Percentiles rank a stretch among this genome's conserved stretches.
phyloP scores from a whole-genome alignment of 2,797 vertebrate species.

The Crax fasciolata region DNA sequence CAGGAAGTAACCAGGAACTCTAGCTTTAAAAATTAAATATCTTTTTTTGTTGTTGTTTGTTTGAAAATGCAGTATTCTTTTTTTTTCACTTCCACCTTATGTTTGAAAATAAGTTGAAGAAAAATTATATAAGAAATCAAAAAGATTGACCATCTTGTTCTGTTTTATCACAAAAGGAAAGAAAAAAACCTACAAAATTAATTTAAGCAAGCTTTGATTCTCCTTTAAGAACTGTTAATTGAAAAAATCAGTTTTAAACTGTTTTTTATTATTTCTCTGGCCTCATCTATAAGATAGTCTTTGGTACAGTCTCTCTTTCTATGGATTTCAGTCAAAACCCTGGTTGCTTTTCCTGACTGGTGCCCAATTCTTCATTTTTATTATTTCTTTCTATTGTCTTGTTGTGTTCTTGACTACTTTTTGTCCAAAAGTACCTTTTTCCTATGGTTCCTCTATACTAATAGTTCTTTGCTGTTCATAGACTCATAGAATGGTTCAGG shows the following conservation, averaged over 20 bases:
- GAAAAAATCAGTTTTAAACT: not conserved
- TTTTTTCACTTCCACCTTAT: not conserved
- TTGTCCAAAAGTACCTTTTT: not conserved
- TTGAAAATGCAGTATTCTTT: not conserved
- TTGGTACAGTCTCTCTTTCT: not conserved
- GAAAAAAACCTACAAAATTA: not conserved
- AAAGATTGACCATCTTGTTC: not conserved
- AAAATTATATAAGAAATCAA: not conserved
- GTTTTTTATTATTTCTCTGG: not conserved
- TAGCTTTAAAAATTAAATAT: not conserved
- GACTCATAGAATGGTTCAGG: too few species aligned
- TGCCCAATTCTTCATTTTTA: not conserved
- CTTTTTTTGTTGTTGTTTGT: not conserved
- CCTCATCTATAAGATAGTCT: not conserved
- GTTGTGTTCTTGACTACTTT: not conserved
- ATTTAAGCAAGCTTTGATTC: conserved; percentile 9
- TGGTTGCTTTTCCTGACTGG: rapidly evolving
- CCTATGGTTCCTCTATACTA: not conserved
- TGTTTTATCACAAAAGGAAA: not conserved
- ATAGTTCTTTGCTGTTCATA: not conserved
- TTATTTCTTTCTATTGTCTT: not conserved
- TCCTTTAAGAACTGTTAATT: not conserved
- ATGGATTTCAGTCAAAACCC: not conserved
- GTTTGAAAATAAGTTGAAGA: not conserved
- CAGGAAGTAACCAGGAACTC: not conserved